Evolutionary conservation across 2,888 invertebrate genomes (phyloP), one percentile per base, ranked within the genome.

Genomic region (Carcina quercana): DNA sequence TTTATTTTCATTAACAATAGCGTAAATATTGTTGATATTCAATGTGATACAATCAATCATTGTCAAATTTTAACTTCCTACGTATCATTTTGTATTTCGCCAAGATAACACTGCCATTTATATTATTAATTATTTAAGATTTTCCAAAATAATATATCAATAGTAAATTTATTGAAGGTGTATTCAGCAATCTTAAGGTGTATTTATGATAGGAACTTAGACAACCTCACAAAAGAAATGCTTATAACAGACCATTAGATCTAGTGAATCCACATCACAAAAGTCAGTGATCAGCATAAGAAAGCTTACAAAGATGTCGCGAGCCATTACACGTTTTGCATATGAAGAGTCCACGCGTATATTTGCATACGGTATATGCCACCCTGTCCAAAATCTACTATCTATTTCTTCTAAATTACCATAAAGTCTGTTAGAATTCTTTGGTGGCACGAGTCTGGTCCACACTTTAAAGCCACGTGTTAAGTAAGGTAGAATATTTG

Each of bases 301-400:
- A 71, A 72, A 65, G 62, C 57, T 52, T 42, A 59, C 53, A 58
- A 59, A 61, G 59, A 53, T 53, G 60, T 56, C 63, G 61, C 65
- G 60, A 63, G 59, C 59, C 62, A 69, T 67, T 60, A 64, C 57
- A 50, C 47, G 53, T 57, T 80, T 78, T 72, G 69, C 80, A 80
- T 80, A 78, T 69, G 74, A 78, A 80, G 68, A 70, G 73, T 73
- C 74, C 83, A 79, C 79, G 78, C 69, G 80, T 63, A 59, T 53
- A 78, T 82, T 79, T 70, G 59, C 76, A 80, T 82, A 76, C 56
- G 62, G 59, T n/a, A 61, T n/a, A n/a, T n/a, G n/a, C n/a, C 61
- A 61, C 55, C 54, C 60, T 63, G 58, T 66, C 72, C 59, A 54
- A 70, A 65, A 69, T 61, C 54, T 61, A 61, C 55, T 69, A 66